These are phyloP conservation scores for Pangasius krempfi DNA, from an alignment of 2,797 vertebrate species.

Conservation along the genomic window DNA sequence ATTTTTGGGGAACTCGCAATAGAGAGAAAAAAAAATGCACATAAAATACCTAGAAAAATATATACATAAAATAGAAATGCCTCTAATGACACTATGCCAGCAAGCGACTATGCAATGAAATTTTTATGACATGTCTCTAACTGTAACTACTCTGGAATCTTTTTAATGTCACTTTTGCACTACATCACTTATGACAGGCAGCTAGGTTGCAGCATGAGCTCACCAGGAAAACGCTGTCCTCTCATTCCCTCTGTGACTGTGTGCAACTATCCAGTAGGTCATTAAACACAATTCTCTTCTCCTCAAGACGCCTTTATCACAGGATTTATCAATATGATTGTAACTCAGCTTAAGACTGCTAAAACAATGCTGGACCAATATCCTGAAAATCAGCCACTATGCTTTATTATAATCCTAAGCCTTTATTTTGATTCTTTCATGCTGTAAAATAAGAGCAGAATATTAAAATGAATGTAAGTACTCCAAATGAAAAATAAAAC, in stretches of 20 bases:
- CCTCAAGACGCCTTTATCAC: constrained; percentile 1
- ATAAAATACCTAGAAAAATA: neutral
- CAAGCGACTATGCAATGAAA: constrained; percentile 64
- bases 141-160: constrained; percentile 68
- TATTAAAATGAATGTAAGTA: neutral
- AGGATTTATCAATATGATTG: constrained; percentile 8
- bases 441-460: neutral
- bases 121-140: constrained; percentile 69
- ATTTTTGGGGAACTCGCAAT: constrained; percentile 50
- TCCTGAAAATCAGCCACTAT: neutral
- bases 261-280: constrained; percentile 28
- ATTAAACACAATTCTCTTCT: constrained; percentile 9
- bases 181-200: constrained; percentile 68
- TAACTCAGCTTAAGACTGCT: neutral
- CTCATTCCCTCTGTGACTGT: constrained; percentile 35
- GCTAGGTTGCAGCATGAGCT: constrained; percentile 56
- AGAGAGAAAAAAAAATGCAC: constrained; percentile 45
- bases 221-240: constrained; percentile 55
- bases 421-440: neutral
- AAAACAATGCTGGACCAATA: neutral
- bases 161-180: constrained; percentile 71
- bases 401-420: neutral
- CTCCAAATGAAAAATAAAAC: neutral
- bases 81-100: constrained; percentile 62
- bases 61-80: constrained; percentile 71